phyloP scores from a whole-genome alignment of 2,797 vertebrate genomes.

The Tenualosa thibaudeaui region DNA sequence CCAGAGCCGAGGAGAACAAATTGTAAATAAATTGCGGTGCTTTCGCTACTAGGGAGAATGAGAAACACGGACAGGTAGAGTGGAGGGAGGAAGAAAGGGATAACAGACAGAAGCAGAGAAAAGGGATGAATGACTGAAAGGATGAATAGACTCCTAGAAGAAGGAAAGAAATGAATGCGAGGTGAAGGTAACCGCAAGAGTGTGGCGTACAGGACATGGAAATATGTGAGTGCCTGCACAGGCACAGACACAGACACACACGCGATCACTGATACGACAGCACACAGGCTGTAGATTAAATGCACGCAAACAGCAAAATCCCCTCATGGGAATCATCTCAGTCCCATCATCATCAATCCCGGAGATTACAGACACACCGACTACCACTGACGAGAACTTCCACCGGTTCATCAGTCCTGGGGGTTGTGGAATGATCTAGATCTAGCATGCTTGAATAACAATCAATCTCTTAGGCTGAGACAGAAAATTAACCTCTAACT shows the following conservation, averaged over 20 bases:
- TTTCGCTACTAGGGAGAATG: constrained; percentile 63
- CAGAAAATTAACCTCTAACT: constrained; percentile 22
- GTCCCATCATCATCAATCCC: constrained; percentile 12
- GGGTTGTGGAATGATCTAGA: constrained; percentile 10
- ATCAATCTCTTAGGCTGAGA: constrained; percentile 1
- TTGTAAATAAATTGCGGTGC: constrained; percentile 71
- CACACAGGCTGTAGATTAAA: constrained; percentile 3
- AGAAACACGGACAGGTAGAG: constrained; percentile 32
- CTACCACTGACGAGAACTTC: constrained; percentile 9
- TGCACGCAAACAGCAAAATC: neutral
- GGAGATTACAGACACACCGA: neutral
- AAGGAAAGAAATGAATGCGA: neutral
- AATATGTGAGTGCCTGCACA: neutral
- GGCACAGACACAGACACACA: neutral
- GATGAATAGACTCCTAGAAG: neutral
- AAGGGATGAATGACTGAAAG: neutral
- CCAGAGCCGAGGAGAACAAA: constrained; percentile 72
- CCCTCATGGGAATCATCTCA: neutral
- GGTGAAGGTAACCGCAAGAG: neutral
- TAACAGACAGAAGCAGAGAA: neutral
- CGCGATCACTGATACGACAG: neutral
- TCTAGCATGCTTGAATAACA: neutral
- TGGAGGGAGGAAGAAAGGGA: constrained; percentile 28
- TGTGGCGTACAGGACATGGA: neutral
- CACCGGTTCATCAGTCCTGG: neutral